A percentile compares a stretch with the other conserved stretches of the same genome.
Conservation (phyloP, 2,888 invertebrate genomes). For the Pollenia amentaria region DNA sequence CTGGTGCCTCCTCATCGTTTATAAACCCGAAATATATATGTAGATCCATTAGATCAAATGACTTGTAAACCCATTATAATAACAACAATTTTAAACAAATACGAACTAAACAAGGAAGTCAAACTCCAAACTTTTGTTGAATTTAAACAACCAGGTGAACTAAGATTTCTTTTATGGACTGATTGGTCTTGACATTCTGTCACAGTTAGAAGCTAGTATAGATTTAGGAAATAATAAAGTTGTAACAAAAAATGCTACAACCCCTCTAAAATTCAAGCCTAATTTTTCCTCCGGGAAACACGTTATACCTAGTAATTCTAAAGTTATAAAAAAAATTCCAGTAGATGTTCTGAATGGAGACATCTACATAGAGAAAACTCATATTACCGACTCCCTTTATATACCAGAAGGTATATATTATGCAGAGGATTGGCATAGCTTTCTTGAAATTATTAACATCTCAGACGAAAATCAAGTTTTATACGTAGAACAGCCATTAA, state of each 20-base stretch:
- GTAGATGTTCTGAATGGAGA: constrained; percentile 23
- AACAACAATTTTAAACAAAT: constrained; percentile 17
- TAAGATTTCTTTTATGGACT: constrained; percentile 15
- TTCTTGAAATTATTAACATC: constrained; percentile 4
- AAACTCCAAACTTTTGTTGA: not conserved
- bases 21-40: no score
- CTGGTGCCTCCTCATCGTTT: constrained; percentile 57
- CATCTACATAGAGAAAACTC: constrained; percentile 1
- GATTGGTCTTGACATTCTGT: constrained; percentile 24
- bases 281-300: constrained; percentile 22
- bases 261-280: constrained; percentile 14
- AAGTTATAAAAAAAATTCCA: constrained; percentile 10
- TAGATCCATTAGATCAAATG: constrained; percentile 15
- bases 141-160: not conserved
- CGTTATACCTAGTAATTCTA: constrained; percentile 26
- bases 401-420: no score
- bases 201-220: constrained; percentile 32
- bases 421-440: no score
- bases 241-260: constrained; percentile 6
- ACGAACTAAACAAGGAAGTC: constrained; percentile 11
- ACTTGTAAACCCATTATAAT: constrained; percentile 13
- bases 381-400: not conserved
- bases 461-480: constrained; percentile 8
- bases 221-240: constrained; percentile 20
- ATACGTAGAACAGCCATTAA: constrained; percentile 24